A percentile compares a stretch with the other conserved stretches of the same genome.
phyloP scores from a whole-genome alignment of 2,113 vertebrate species.

The Callorhinus ursinus region DNA sequence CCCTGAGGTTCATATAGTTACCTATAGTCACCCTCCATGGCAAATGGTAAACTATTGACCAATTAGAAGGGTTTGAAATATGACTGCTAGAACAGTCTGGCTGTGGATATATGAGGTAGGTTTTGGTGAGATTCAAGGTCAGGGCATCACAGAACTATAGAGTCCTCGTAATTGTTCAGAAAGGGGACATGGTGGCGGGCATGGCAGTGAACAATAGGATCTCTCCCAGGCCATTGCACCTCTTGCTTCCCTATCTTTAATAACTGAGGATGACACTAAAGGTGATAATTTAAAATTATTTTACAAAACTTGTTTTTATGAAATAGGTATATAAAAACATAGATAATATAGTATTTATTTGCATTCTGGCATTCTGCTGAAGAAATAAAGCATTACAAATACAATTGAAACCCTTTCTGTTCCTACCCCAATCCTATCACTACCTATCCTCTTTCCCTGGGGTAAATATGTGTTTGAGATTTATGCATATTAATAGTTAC shows the following conservation, averaged over 20 bases:
- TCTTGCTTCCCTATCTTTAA: neutral
- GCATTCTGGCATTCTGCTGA: neutral
- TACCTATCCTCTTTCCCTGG: neutral
- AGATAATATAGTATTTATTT: neutral
- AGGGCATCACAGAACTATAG: neutral
- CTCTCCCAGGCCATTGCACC: neutral
- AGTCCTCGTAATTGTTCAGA: neutral
- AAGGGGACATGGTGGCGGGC: neutral
- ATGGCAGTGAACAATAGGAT: neutral
- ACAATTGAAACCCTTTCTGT: neutral
- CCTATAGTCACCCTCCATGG: neutral
- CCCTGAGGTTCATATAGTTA: neutral
- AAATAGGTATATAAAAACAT: neutral
- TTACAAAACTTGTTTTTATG: neutral
- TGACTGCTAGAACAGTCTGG: neutral
- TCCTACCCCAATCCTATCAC: neutral
- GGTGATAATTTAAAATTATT: neutral
- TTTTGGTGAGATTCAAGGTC: neutral
- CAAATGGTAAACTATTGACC: neutral
- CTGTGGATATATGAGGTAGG: neutral
- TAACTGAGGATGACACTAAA: neutral
- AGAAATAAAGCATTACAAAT: constrained; percentile 15
- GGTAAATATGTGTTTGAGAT: neutral
- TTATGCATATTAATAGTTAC: neutral
- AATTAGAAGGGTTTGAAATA: neutral